phyloP scores from a whole-genome alignment of 2,797 vertebrate species.

The Alosa sapidissima region DNA sequence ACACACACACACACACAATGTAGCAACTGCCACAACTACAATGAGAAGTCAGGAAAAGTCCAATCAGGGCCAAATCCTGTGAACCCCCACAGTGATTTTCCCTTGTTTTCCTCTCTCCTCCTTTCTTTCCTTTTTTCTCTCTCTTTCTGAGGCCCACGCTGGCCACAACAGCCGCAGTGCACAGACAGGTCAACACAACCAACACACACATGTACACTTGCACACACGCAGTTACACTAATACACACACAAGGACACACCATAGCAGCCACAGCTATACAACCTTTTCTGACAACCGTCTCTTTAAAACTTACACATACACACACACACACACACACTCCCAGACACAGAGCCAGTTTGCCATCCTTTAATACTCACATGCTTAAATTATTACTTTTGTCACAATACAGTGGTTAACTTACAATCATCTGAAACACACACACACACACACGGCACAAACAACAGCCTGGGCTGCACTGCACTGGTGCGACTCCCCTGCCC shows the following conservation, averaged over 20 bases:
- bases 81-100: conserved; percentile 18
- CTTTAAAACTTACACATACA: conserved; percentile 2
- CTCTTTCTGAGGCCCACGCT: conserved; percentile 11
- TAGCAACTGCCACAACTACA: conserved; percentile 2
- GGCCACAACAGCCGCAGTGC: conserved; percentile 53
- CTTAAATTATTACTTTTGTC: conserved; percentile 59
- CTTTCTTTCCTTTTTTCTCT: conserved; percentile 39
- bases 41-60: conserved; percentile 24
- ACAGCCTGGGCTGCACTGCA: not conserved
- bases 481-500: conserved; percentile 57
- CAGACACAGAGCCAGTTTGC: conserved; percentile 37
- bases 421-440: not conserved
- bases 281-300: conserved; percentile 31
- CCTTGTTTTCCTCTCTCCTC: conserved; percentile 20
- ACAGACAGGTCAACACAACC: conserved; percentile 47
- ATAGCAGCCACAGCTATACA: conserved; percentile 34
- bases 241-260: conserved; percentile 45
- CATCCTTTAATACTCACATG: conserved; percentile 59
- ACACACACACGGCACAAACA: conserved; percentile 28
- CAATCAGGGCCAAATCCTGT: conserved; percentile 37
- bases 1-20: conserved; percentile 30
- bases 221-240: not conserved
- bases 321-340: conserved; percentile 35
- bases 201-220: not conserved
- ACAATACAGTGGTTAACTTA: not conserved